A percentile compares a stretch with the other conserved stretches of the same genome.
phyloP scores from a whole-genome alignment of 92 coral and sea anemone genomes.

The Parazoanthus swiftii region DNA sequence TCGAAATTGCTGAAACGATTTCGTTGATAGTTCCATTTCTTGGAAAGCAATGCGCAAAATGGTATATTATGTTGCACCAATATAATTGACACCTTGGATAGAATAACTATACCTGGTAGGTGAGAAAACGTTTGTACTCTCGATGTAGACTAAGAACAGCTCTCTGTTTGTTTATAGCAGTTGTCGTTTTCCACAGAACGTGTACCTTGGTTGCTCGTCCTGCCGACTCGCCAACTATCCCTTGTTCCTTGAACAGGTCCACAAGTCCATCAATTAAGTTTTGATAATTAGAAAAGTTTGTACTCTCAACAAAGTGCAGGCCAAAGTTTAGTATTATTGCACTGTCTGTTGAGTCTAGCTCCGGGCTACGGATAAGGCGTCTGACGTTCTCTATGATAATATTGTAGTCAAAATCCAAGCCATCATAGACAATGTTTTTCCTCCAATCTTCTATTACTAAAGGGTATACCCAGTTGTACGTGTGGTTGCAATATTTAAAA shows the following conservation, averaged over 20 bases:
- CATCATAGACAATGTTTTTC: slow-evolving; percentile 45
- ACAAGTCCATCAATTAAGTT: slow-evolving; percentile 54
- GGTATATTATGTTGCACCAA: too few species aligned
- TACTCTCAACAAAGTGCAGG: slow-evolving; percentile 60
- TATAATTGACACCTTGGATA: too few species aligned
- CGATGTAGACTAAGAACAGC: slow-evolving; percentile 39
- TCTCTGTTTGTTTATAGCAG: slow-evolving; percentile 68
- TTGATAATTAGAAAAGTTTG: slow-evolving; percentile 68
- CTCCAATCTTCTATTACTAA: slow-evolving; percentile 18
- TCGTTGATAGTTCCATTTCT: too few species aligned
- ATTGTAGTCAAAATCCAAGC: slow-evolving; percentile 46
- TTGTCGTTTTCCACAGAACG: slow-evolving; percentile 78
- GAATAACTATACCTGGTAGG: slow-evolving; percentile 58
- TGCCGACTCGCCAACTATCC: background rate
- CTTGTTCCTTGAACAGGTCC: slow-evolving; percentile 44
- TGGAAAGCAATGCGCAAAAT: too few species aligned
- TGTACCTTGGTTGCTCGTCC: slow-evolving; percentile 32
- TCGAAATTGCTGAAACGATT: too few species aligned
- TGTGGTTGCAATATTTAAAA: slow-evolving; percentile 49
- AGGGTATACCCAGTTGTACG: slow-evolving; percentile 67
- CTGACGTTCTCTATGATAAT: slow-evolving; percentile 38
- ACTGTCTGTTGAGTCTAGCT: slow-evolving; percentile 30
- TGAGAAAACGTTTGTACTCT: slow-evolving; percentile 58
- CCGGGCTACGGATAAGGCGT: slow-evolving; percentile 9
- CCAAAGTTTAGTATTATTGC: slow-evolving; percentile 73